phyloP scores from a whole-genome alignment of 1,140 invertebrate species.

The Sarcophaga bullata region DNA sequence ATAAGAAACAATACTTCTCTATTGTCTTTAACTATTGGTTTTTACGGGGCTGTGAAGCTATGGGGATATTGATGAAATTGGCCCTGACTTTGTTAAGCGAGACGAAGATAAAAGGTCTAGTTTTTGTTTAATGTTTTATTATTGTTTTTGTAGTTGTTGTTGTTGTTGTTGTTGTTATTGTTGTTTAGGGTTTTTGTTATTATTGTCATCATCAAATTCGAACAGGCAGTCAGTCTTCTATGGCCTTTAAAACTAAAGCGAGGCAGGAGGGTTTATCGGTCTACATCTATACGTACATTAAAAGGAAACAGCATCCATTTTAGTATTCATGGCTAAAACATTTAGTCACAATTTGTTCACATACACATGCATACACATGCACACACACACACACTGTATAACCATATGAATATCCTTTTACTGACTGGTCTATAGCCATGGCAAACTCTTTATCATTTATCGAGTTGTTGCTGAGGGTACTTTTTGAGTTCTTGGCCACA shows the following conservation, averaged over 20 bases:
- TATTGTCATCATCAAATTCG: background rate
- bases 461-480: background rate
- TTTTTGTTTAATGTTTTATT: background rate
- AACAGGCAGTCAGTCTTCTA: background rate
- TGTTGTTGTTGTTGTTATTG: background rate
- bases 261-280: background rate
- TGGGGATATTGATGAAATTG: background rate
- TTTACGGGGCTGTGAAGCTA: background rate
- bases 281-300: background rate
- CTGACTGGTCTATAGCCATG: no score
- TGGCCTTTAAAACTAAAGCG: background rate
- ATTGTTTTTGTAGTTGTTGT: background rate
- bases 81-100: background rate
- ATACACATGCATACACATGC: background rate
- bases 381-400: background rate
- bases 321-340: conserved; percentile 20
- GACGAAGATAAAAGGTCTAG: conserved; percentile 2
- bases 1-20: background rate
- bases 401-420: background rate
- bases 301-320: background rate
- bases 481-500: conserved; percentile 35
- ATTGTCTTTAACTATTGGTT: conserved; percentile 7
- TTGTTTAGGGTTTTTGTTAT: background rate
- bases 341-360: conserved; percentile 19
- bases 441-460: background rate